Percentiles rank a stretch among this genome's conserved stretches.
Evolutionary conservation across 2,888 invertebrate species (phyloP).

Genomic region (Hyalella azteca): DNA sequence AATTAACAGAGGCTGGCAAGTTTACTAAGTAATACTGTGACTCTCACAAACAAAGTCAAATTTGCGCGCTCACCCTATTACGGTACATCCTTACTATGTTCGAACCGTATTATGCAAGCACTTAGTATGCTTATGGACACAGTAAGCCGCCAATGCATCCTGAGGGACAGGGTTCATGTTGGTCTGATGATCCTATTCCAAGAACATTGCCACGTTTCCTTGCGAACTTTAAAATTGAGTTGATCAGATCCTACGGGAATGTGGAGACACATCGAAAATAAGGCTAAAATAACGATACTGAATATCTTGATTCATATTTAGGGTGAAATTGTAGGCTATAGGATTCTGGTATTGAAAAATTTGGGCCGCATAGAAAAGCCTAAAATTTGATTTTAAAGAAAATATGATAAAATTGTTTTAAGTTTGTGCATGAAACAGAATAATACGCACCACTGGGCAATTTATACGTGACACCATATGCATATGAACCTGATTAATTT

Average conservation of each 20-base stretch:
- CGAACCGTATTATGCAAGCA: constrained; percentile 9
- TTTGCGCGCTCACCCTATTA: neutral
- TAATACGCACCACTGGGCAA: too few species aligned
- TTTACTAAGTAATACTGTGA: neutral
- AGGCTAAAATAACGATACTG: too few species aligned
- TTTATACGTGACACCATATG: too few species aligned
- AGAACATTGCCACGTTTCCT: neutral
- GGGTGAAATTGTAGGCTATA: too few species aligned
- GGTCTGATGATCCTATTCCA: neutral
- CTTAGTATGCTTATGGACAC: constrained; percentile 17
- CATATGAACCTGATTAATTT: too few species aligned
- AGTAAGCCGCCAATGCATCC: neutral
- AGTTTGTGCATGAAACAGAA: too few species aligned
- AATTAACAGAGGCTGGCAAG: constrained; percentile 1
- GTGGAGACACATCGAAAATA: constrained; percentile 3
- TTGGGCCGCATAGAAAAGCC: too few species aligned
- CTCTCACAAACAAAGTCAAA: neutral
- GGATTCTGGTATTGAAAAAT: too few species aligned
- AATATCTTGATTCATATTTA: too few species aligned
- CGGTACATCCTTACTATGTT: constrained; percentile 1
- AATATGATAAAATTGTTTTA: too few species aligned
- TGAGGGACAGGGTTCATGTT: neutral
- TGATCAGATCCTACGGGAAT: neutral
- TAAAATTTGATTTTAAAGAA: too few species aligned
- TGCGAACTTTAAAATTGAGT: neutral